phyloP scores from a whole-genome alignment of 2,888 invertebrate genomes.

The Deilephila elpenor region DNA sequence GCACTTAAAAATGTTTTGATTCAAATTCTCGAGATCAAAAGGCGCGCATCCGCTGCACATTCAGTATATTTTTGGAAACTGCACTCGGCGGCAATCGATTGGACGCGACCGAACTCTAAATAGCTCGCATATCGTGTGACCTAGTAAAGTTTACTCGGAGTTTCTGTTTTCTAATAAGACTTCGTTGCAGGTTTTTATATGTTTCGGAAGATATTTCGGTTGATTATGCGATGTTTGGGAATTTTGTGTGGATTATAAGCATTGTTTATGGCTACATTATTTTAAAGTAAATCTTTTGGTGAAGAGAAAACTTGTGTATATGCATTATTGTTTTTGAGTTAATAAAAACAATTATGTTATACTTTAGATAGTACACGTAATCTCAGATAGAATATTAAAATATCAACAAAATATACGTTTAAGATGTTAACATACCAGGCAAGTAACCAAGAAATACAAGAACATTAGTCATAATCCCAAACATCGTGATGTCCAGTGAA shows the following conservation, averaged over 20 bases:
- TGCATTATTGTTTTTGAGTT: no score
- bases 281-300: not conserved
- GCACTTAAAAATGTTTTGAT: conserved; percentile 21
- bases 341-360: no score
- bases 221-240: not conserved
- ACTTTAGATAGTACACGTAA: no score
- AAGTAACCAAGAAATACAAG: not conserved
- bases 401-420: no score
- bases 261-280: no score
- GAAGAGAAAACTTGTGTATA: not conserved
- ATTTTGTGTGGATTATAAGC: no score
- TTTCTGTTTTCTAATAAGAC: conserved; percentile 42
- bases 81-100: conserved; percentile 64
- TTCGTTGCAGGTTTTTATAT: not conserved
- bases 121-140: conserved; percentile 45
- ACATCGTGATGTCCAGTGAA: not conserved
- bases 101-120: conserved; percentile 53
- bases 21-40: conserved; percentile 29
- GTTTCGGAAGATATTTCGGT: not conserved
- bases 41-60: conserved; percentile 35
- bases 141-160: conserved; percentile 44
- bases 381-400: no score
- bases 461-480: no score
- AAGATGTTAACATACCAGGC: no score
- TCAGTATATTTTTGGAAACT: conserved; percentile 56